Percentiles rank a stretch among this genome's conserved stretches.
These are phyloP conservation scores for Mellilla xanthometata DNA, from an alignment of 2,888 invertebrate species.

Conservation along the genomic window DNA sequence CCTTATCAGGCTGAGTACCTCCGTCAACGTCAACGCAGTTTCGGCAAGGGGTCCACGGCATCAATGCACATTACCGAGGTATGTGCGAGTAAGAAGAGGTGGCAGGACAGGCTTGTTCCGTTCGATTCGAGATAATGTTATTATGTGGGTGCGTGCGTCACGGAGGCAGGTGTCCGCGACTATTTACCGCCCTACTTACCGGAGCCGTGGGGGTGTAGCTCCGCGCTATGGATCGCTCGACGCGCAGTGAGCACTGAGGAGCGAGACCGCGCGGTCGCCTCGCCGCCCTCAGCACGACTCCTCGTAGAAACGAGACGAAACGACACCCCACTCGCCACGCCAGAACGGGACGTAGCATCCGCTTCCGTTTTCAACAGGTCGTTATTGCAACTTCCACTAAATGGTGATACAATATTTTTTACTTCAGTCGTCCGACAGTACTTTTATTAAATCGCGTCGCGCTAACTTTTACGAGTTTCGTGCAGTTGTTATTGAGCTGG, in stretches of 20 bases:
- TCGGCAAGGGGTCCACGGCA: not conserved
- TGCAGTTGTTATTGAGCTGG: slow-evolving; percentile 37
- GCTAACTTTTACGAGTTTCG: slow-evolving; percentile 54
- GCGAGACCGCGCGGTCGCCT: slow-evolving; percentile 70
- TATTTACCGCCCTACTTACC: slow-evolving; percentile 76
- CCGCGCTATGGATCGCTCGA: too few relatives aligned
- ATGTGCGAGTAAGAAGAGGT: not conserved
- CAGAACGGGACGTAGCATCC: slow-evolving; percentile 60
- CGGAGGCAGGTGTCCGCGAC: slow-evolving; percentile 66
- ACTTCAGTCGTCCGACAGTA: slow-evolving; percentile 46
- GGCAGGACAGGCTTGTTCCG: slow-evolving; percentile 13
- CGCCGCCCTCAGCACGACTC: slow-evolving; percentile 37
- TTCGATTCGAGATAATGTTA: slow-evolving; percentile 31
- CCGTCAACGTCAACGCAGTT: slow-evolving; percentile 21
- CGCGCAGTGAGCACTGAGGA: slow-evolving; percentile 69
- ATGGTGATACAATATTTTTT: slow-evolving; percentile 74
- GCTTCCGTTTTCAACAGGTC: slow-evolving; percentile 76
- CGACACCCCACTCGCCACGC: slow-evolving; percentile 43
- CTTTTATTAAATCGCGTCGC: slow-evolving; percentile 53
- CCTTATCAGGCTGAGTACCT: slow-evolving; percentile 15
- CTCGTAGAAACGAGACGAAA: slow-evolving; percentile 53
- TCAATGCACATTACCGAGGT: slow-evolving; percentile 12
- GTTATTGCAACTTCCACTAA: slow-evolving; percentile 74
- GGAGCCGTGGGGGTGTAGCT: slow-evolving; percentile 59
- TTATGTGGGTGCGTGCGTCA: slow-evolving; percentile 53